Evolutionary conservation across 2,888 invertebrate genomes (phyloP), one percentile per base, ranked within the genome.

Genomic region (Pollenia griseotomentosa): DNA sequence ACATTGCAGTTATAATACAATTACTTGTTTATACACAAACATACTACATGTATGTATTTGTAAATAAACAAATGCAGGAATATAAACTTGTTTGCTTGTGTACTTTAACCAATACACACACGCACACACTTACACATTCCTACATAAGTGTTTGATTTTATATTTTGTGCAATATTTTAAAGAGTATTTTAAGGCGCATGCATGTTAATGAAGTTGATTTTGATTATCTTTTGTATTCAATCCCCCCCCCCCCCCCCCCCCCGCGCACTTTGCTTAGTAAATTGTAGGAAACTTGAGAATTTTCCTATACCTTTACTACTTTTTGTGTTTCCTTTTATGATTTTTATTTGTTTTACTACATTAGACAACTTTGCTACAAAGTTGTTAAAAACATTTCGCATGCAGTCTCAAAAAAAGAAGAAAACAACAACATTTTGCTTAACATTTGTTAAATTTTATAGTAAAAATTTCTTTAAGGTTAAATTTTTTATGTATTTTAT

Each of bases 1-100:
- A 80, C 46, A 55, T 55, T 61, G 53, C 23, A 71, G 61, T 63
- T 80, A 71, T 55, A 80, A 63, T 46, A 80, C 23, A 80, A 80
- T 71, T 80, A 71, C 16, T n/a, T 42, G 5, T 23, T 68, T 40
- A 7, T 16, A 44, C 73, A 23, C 7, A 48, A 5, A n/a, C 16
- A 33, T 12, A 48, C 61, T 16, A 4, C 19, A 65, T 65, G 9
- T n/a, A 12, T 33, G 10, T n/a, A 61, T 61, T 8, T 11, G 3
- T 61, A 61, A 33, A 61, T 16, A 19, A 53, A 55, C 65, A 19
- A 42, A 59, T 40, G 53, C n/a, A 53, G 19, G 23, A 16, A n/a
- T 75, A 14, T 33, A 42, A n/a, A 14, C 19, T n/a, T 71, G 19
- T 57, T 53, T 44, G 2, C 19, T 1, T 73, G 44, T 10, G n/a